Percentiles rank a stretch among this genome's conserved stretches.
Conservation (phyloP, 2,888 invertebrate genomes). For the Petrolisthes cinctipes region DNA sequence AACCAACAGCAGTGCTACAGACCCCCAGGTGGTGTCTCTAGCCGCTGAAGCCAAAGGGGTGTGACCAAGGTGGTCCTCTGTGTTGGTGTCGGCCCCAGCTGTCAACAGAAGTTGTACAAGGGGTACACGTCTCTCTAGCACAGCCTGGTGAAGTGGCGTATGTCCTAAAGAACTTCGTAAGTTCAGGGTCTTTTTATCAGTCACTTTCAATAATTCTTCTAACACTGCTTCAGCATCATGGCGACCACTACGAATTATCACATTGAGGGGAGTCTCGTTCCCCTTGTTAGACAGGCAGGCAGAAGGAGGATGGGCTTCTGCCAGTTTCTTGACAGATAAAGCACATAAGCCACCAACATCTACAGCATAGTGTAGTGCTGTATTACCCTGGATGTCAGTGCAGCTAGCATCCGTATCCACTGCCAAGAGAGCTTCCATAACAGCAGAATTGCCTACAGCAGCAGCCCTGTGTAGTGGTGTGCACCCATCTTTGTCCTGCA, state of each 20-base stretch:
- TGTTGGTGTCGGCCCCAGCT: slow-evolving; percentile 66
- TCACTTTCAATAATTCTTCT: slow-evolving; percentile 32
- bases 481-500: slow-evolving; percentile 40
- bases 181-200: slow-evolving; percentile 45
- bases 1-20: slow-evolving; percentile 67
- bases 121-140: slow-evolving; percentile 62
- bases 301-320: slow-evolving; percentile 35
- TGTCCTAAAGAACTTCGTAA: slow-evolving; percentile 51
- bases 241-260: slow-evolving; percentile 46
- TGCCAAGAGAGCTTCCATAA: slow-evolving; percentile 34
- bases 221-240: slow-evolving; percentile 47
- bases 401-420: slow-evolving; percentile 32
- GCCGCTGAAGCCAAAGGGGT: slow-evolving; percentile 68
- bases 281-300: slow-evolving; percentile 34
- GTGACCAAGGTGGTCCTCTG: slow-evolving; percentile 66
- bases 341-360: slow-evolving; percentile 40
- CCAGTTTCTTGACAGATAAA: slow-evolving; percentile 36
- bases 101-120: slow-evolving; percentile 65
- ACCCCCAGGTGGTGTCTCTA: slow-evolving; percentile 67
- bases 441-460: slow-evolving; percentile 40
- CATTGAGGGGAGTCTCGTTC: slow-evolving; percentile 51
- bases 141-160: slow-evolving; percentile 67
- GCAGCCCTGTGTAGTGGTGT: slow-evolving; percentile 56
- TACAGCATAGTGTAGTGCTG: slow-evolving; percentile 60
- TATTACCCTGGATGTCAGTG: slow-evolving; percentile 51